Conservation (phyloP, 2,797 vertebrate genomes). For the Esox masquinongy region DNA sequence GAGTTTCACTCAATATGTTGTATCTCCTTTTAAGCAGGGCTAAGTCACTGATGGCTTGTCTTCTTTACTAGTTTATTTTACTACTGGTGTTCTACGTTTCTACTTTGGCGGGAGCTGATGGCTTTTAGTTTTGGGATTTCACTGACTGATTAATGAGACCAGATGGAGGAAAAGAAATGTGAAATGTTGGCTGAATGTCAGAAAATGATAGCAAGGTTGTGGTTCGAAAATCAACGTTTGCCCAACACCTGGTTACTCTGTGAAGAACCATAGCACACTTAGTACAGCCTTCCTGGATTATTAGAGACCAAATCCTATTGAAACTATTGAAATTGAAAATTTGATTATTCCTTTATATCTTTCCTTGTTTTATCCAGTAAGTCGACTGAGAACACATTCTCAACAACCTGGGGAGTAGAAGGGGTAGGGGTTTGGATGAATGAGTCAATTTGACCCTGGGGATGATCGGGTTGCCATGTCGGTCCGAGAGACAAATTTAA, state of each 20-base stretch:
- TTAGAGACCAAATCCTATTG: not conserved
- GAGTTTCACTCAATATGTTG: not conserved
- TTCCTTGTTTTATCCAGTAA: too few species aligned
- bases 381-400: too few species aligned
- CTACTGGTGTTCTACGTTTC: not conserved
- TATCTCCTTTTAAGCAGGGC: not conserved
- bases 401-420: too few species aligned
- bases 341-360: too few species aligned
- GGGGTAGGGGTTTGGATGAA: too few species aligned
- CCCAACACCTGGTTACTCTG: not conserved
- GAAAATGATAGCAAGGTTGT: not conserved
- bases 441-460: too few species aligned
- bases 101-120: not conserved
- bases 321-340: too few species aligned
- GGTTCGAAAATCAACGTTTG: not conserved
- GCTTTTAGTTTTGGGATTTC: not conserved
- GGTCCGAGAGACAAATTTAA: too few species aligned
- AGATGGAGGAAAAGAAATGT: not conserved
- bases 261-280: too few species aligned
- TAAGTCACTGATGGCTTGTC: not conserved
- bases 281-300: not conserved
- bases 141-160: not conserved
- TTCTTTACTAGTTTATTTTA: not conserved
- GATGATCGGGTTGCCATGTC: too few species aligned
- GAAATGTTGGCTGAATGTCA: not conserved